Evolutionary conservation across 2,888 invertebrate species (phyloP), one percentile per base, ranked within the genome.

Genomic region (Perdita meconis): DNA sequence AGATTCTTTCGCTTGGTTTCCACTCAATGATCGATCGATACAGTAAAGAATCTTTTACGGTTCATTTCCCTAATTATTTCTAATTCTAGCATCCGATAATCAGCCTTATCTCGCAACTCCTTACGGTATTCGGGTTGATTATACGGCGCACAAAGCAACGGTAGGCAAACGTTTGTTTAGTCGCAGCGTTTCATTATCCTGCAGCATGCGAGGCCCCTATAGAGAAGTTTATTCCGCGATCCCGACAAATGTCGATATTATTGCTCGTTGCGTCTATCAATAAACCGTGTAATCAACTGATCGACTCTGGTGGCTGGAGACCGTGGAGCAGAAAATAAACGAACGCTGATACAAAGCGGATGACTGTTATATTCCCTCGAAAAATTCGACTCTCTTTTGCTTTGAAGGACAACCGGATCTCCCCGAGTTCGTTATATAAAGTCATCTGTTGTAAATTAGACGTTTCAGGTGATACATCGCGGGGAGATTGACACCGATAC

Each of bases 181-280:
- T 19, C 8, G 22, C 40, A n/a, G n/a, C 16, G 42, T 63, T 69
- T 69, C 44, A 63, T 69, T 69, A 68, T 53, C 68, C n/a, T 22
- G 6, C 4, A 5, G 22, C 44, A n/a, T 26, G 13, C 38, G 10
- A 6, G 22, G 8, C 40, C 19, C 13, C 42, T 2, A 10, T 4
- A 4, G 1, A n/a, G 5, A 16, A 12, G 44, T 55, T 63, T 55
- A 44, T 69, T n/a, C 63, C 19, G 10, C n/a, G 13, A 44, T 68
- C 40, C 19, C 34, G 57, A 65, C 36, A 26, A 66, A 59, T 34
- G 57, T 59, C 40, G 59, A 57, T 71, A 57, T 66, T 57, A 19
- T 34, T 34, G 19, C n/a, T 60, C 51, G 42, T 55, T 56, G 34
- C 55, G 34, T 71, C 22, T 36, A 36, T 51, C 47, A 34, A 50